Evolutionary conservation across 2,113 vertebrate genomes (phyloP).

Genomic region (Oryzias celebensis): DNA sequence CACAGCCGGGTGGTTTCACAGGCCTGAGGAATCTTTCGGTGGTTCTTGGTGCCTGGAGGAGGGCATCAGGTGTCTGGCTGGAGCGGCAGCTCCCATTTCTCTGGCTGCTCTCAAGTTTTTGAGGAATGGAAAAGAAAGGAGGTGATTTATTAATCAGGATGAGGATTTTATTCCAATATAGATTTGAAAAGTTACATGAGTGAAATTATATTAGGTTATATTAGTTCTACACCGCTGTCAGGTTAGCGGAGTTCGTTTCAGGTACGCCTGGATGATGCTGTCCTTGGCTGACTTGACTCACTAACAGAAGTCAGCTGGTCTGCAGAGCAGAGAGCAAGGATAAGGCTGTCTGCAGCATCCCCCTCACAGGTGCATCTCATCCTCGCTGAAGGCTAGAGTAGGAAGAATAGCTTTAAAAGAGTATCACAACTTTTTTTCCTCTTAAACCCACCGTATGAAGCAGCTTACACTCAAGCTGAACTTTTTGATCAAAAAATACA

Average conservation of each 20-base stretch:
- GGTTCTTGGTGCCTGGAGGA: conserved; percentile 71
- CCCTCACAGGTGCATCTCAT: conserved; percentile 61
- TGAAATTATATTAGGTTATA: background rate
- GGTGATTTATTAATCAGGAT: conserved; percentile 9
- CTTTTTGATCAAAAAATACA: background rate
- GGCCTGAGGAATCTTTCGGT: conserved; percentile 74
- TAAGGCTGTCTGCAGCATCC: conserved; percentile 51
- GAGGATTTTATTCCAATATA: too few species aligned
- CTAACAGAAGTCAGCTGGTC: conserved; percentile 59
- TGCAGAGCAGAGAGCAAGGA: conserved; percentile 24
- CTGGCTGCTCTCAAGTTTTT: conserved; percentile 44
- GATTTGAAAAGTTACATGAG: background rate
- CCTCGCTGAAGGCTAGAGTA: conserved; percentile 38
- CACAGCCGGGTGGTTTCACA: conserved; percentile 69
- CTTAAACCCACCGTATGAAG: too few species aligned
- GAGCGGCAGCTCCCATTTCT: conserved; percentile 27
- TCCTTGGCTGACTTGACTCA: conserved; percentile 52
- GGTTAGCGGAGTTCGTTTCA: conserved; percentile 11
- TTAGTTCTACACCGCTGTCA: background rate
- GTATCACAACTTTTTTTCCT: background rate
- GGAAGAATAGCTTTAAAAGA: background rate
- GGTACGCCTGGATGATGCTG: conserved; percentile 22
- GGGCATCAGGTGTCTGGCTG: conserved; percentile 66
- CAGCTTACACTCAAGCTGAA: too few species aligned
- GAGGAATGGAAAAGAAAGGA: conserved; percentile 43